A percentile compares a stretch with the other conserved stretches of the same genome.
Evolutionary conservation across 2,113 vertebrate species (phyloP).

Genomic region (Cebus imitator): DNA sequence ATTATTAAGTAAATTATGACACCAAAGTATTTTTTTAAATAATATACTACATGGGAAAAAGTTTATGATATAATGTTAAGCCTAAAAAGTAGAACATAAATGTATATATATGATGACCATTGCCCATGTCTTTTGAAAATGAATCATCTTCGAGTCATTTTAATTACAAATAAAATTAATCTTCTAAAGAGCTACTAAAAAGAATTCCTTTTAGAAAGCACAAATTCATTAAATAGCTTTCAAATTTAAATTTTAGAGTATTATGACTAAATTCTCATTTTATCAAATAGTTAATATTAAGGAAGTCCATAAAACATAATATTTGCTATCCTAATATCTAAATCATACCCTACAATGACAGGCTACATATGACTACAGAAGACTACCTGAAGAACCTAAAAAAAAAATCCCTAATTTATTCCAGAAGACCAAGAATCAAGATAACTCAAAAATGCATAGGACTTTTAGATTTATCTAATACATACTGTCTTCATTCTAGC

Average conservation of each 20-base stretch:
- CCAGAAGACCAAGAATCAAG: not conserved
- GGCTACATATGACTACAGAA: not conserved
- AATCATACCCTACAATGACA: not conserved
- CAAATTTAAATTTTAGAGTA: not conserved
- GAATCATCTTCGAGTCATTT: not conserved
- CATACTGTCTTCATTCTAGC: not conserved
- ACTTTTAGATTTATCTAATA: not conserved
- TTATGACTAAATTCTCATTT: not conserved
- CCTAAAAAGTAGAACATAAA: slow-evolving; percentile 18
- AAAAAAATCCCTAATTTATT: not conserved
- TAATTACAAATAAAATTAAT: slow-evolving; percentile 15
- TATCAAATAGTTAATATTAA: not conserved
- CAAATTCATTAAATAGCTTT: not conserved
- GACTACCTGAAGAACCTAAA: not conserved
- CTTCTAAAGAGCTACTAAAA: not conserved
- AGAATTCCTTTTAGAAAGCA: not conserved
- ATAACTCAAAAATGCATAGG: not conserved
- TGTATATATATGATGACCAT: not conserved
- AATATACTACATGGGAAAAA: not conserved
- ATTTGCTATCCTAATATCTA: not conserved
- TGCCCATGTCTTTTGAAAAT: not conserved
- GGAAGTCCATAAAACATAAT: not conserved
- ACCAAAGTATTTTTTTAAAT: not conserved
- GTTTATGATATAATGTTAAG: not conserved
- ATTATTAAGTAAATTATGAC: not conserved